Evolutionary conservation across 2,113 vertebrate genomes (phyloP).

Genomic region (Cyprinodon tularosa): DNA sequence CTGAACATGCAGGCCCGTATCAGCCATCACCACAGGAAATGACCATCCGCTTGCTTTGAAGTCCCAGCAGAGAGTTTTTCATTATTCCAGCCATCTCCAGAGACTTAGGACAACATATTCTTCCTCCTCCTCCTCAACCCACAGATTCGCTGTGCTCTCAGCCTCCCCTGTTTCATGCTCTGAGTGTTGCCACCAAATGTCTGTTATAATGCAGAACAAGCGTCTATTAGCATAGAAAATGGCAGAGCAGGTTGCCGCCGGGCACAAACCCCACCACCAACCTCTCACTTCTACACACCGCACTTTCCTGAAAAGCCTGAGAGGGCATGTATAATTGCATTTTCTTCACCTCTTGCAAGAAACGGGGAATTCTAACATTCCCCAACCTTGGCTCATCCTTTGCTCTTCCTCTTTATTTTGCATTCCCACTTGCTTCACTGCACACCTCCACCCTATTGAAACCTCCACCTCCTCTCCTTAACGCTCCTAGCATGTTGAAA

Average conservation of each 20-base stretch:
- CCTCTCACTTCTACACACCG: constrained; percentile 42
- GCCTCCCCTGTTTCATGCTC: constrained; percentile 47
- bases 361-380: constrained; percentile 68
- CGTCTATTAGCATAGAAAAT: constrained; percentile 73
- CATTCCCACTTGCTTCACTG: constrained; percentile 51
- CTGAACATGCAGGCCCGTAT: constrained; percentile 61
- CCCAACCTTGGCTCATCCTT: constrained; percentile 48
- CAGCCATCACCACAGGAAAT: constrained; percentile 76
- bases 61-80: constrained; percentile 72
- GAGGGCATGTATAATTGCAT: constrained; percentile 80
- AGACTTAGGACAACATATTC: constrained; percentile 53
- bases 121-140: constrained; percentile 8
- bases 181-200: constrained; percentile 52
- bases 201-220: constrained; percentile 72
- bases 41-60: constrained; percentile 73
- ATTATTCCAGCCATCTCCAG: constrained; percentile 67
- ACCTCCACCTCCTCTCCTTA: constrained; percentile 48
- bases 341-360: constrained; percentile 65
- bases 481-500: constrained; percentile 70
- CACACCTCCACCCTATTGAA: constrained; percentile 44
- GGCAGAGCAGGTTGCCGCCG: constrained; percentile 54
- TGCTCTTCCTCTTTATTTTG: constrained; percentile 49
- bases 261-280: constrained; percentile 48
- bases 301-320: constrained; percentile 66
- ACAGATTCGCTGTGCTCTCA: constrained; percentile 38